phyloP scores from a whole-genome alignment of 1,140 invertebrate species.

The Daktulosphaira vitifoliae region DNA sequence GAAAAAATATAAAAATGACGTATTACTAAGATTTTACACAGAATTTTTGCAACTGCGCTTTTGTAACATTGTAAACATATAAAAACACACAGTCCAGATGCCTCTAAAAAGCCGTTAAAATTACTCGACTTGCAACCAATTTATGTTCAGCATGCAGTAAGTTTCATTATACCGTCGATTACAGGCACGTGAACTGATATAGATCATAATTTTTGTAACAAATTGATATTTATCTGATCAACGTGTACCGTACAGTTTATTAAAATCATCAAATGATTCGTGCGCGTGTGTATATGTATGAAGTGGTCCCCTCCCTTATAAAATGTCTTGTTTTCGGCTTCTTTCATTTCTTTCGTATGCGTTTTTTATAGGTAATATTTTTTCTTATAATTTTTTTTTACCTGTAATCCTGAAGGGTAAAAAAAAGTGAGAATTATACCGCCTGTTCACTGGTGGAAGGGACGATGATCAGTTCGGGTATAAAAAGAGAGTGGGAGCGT shows the following conservation, averaged over 20 bases:
- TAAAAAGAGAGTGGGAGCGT: constrained; percentile 29
- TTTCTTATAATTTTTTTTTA: neutral
- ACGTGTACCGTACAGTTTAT: neutral
- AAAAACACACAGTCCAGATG: neutral
- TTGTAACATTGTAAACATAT: too few relatives aligned
- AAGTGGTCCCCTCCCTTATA: neutral
- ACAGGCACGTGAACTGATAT: constrained; percentile 12
- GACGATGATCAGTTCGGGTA: constrained; percentile 26
- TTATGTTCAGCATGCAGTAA: neutral
- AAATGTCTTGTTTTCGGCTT: neutral
- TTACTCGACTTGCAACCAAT: constrained; percentile 2
- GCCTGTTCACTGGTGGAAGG: constrained; percentile 16
- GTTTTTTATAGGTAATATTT: neutral
- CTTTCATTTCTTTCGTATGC: neutral
- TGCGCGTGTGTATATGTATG: constrained; percentile 15
- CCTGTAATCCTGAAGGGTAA: constrained; percentile 24
- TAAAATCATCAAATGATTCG: constrained; percentile 18
- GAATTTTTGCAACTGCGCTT: too few relatives aligned
- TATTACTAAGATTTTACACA: too few relatives aligned
- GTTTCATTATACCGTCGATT: constrained; percentile 10
- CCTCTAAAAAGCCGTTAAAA: neutral
- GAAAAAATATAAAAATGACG: too few relatives aligned
- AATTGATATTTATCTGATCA: constrained; percentile 12
- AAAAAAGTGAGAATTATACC: constrained; percentile 12
- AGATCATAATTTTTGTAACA: neutral